phyloP scores from a whole-genome alignment of 2,797 vertebrate species.

The Huso huso region DNA sequence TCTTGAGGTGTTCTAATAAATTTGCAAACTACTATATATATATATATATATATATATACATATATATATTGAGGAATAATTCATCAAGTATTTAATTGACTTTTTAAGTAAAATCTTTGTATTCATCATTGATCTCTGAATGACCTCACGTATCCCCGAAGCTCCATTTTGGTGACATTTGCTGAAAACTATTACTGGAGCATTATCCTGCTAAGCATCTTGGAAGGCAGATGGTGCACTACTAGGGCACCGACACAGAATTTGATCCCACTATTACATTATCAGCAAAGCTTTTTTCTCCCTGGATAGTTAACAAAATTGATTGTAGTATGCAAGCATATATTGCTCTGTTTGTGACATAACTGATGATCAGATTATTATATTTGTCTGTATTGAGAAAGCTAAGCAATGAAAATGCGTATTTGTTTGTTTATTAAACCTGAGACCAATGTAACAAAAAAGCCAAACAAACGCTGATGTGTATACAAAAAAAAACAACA shows the following conservation, averaged over 20 bases:
- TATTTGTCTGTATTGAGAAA: neutral
- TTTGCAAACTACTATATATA: too few species aligned
- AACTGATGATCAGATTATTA: neutral
- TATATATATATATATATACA: too few species aligned
- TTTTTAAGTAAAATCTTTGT: neutral
- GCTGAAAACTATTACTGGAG: slow-evolving; percentile 37
- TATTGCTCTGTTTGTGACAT: neutral
- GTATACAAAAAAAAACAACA: too few species aligned
- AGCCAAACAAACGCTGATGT: too few species aligned
- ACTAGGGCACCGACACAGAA: slow-evolving; percentile 32
- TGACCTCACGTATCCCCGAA: slow-evolving; percentile 36
- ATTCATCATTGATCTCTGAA: slow-evolving; percentile 33
- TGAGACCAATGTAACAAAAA: too few species aligned
- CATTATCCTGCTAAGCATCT: slow-evolving; percentile 33
- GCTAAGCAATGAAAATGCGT: neutral
- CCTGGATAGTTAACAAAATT: slow-evolving; percentile 19
- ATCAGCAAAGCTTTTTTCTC: slow-evolving; percentile 23
- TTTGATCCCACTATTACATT: slow-evolving; percentile 28
- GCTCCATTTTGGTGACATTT: slow-evolving; percentile 39
- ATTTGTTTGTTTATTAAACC: neutral
- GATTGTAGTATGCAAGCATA: slow-evolving; percentile 14
- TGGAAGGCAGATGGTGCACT: slow-evolving; percentile 36
- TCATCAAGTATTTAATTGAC: neutral
- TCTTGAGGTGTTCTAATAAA: too few species aligned
- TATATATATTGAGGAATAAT: neutral